Conservation (phyloP, 2,797 vertebrate genomes). For the Delichon dasypus region DNA sequence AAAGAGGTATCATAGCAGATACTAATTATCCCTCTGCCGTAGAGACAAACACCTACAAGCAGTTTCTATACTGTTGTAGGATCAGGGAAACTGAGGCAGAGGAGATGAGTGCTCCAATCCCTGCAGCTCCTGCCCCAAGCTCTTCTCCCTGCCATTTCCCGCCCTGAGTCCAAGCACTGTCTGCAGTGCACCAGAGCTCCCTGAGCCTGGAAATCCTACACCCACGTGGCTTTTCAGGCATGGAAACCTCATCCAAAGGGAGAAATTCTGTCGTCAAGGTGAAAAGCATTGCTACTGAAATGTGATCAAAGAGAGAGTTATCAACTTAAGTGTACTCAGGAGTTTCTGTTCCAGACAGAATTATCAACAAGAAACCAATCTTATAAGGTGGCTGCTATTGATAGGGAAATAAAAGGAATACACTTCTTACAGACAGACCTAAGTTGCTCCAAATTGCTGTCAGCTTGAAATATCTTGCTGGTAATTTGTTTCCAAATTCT, state of each 20-base stretch:
- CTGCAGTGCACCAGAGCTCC: neutral
- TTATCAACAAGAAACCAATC: constrained; percentile 50
- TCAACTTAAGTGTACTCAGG: constrained; percentile 56
- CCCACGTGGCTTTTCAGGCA: neutral
- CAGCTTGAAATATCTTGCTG: constrained; percentile 53
- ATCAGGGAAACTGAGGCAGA: neutral
- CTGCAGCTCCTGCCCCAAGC: neutral
- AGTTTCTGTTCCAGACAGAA: constrained; percentile 63
- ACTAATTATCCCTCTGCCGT: neutral
- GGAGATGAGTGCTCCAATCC: neutral
- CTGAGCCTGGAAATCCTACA: neutral
- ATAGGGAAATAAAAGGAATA: constrained; percentile 63
- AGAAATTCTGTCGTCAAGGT: constrained; percentile 38
- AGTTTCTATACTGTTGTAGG: neutral
- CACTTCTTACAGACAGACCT: constrained; percentile 34
- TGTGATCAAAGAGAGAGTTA: constrained; percentile 63
- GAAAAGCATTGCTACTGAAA: constrained; percentile 67
- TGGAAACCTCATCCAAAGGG: constrained; percentile 33
- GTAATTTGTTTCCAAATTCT: constrained; percentile 68
- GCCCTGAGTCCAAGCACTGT: fast-evolving
- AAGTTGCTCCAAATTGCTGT: constrained; percentile 52
- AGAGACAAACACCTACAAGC: neutral
- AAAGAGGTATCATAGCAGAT: neutral
- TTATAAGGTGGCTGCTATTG: constrained; percentile 33
- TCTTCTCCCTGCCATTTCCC: neutral